Conservation (phyloP, 2,797 vertebrate species). For the Pipistrellus nathusii region DNA sequence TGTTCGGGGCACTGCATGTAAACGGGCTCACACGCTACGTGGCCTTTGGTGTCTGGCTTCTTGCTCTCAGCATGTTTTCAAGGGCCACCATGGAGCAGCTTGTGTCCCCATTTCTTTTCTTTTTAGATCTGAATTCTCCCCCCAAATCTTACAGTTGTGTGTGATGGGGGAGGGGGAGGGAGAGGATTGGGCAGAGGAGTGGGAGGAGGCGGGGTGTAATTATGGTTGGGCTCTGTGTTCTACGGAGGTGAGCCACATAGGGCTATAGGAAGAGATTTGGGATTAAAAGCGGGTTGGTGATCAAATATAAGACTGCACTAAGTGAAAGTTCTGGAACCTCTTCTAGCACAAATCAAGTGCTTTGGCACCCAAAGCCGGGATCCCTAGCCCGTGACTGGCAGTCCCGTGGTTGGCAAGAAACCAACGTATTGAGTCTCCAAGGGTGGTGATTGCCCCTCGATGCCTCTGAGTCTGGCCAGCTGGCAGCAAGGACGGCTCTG, state of each 20-base stretch:
- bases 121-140: neutral
- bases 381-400: neutral
- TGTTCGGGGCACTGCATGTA: neutral
- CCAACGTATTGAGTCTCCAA: neutral
- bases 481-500: neutral
- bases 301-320: neutral
- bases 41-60: neutral
- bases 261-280: neutral
- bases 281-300: neutral
- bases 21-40: neutral
- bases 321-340: slow-evolving; percentile 5
- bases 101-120: neutral
- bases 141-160: neutral
- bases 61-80: neutral
- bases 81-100: neutral
- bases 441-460: neutral
- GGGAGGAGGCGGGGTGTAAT: neutral
- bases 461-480: neutral
- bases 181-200: neutral
- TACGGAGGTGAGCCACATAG: neutral
- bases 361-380: neutral
- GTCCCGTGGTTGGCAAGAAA: neutral
- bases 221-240: neutral
- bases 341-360: neutral
- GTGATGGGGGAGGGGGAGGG: neutral